Conservation (phyloP, 2,888 invertebrate genomes). For the Celastrina argiolus region DNA sequence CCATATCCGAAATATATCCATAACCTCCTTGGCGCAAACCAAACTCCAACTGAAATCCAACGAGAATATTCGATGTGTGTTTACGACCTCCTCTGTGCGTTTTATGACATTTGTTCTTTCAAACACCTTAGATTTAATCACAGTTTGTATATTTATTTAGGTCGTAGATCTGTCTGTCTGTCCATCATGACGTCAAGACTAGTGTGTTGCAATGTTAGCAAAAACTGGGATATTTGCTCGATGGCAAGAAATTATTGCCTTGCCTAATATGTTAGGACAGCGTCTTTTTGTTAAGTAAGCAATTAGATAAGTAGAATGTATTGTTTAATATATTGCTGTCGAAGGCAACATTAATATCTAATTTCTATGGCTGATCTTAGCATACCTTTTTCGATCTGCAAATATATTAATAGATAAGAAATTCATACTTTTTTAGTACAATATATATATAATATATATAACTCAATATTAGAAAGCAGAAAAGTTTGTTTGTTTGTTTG, state of each 20-base stretch:
- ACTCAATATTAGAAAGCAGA: too few species aligned
- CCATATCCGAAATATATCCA: too few species aligned
- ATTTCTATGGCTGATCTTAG: not conserved
- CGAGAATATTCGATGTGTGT: not conserved
- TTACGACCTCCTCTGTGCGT: conserved; percentile 11
- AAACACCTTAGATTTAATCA: conserved; percentile 14
- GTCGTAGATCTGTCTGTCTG: not conserved
- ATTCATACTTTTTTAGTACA: too few species aligned
- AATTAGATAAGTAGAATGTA: not conserved
- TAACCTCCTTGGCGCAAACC: too few species aligned
- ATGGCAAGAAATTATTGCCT: not conserved
- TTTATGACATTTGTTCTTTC: conserved; percentile 23
- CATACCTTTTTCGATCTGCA: too few species aligned
- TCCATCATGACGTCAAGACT: not conserved
- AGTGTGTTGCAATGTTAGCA: not conserved
- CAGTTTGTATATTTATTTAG: conserved; percentile 16
- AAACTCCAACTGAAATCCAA: not conserved
- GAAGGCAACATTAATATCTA: not conserved
- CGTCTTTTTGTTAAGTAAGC: not conserved
- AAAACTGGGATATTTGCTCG: not conserved
- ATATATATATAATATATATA: too few species aligned
- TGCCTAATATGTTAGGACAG: not conserved
- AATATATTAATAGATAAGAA: too few species aligned
- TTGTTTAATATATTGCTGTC: not conserved
- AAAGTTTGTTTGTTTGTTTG: too few species aligned